These are phyloP conservation scores for Apotomis capreana DNA, from an alignment of 2,888 invertebrate species.

Conservation along the genomic window DNA sequence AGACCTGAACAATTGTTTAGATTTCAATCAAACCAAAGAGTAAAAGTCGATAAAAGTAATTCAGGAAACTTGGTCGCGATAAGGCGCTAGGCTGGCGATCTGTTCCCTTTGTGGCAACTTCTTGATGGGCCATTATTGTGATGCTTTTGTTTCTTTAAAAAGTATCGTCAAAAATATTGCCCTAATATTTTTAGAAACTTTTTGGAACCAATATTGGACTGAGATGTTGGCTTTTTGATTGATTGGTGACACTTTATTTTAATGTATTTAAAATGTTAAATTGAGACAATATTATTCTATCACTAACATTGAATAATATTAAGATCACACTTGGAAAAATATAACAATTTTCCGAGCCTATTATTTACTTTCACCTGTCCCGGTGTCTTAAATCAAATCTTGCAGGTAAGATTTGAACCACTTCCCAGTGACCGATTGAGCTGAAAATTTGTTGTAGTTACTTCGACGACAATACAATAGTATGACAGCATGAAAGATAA, in stretches of 20 bases:
- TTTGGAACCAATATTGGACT: slow-evolving; percentile 26
- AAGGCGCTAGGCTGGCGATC: slow-evolving; percentile 62
- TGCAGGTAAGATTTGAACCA: no score
- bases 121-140: slow-evolving; percentile 63
- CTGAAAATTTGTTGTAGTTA: no score
- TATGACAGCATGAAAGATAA: no score
- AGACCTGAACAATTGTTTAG: slow-evolving; percentile 44
- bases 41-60: slow-evolving; percentile 71
- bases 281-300: no score
- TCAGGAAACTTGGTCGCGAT: slow-evolving; percentile 65
- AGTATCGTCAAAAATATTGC: slow-evolving; percentile 66
- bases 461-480: no score
- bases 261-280: not conserved
- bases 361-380: no score
- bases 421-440: no score
- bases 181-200: slow-evolving; percentile 59
- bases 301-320: no score
- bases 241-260: slow-evolving; percentile 20
- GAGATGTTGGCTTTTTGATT: slow-evolving; percentile 26
- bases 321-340: no score
- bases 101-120: slow-evolving; percentile 58
- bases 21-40: slow-evolving; percentile 65
- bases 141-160: slow-evolving; percentile 68
- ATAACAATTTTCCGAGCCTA: no score
- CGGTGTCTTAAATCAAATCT: no score